These are phyloP conservation scores for Verasper variegatus DNA, from an alignment of 2,113 vertebrate species.

Conservation along the genomic window DNA sequence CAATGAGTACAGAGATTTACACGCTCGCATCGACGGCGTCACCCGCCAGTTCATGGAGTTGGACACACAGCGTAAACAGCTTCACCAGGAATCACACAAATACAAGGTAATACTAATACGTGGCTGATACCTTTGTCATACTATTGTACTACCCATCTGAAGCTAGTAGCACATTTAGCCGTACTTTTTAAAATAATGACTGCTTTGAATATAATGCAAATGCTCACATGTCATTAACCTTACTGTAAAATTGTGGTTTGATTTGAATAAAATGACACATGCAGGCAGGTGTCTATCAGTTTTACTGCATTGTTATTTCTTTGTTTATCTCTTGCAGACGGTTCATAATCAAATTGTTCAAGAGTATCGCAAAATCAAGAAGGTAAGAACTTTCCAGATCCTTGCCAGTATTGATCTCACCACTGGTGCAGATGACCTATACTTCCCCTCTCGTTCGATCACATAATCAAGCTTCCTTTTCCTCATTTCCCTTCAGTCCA, in stretches of 20 bases:
- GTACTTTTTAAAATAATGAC: too few species aligned
- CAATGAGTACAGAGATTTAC: constrained; percentile 89
- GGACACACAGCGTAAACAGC: constrained; percentile 88
- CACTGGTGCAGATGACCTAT: background rate
- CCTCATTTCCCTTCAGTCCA: constrained; percentile 79
- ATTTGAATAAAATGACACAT: background rate
- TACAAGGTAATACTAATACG: constrained; percentile 72
- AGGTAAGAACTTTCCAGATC: constrained; percentile 77
- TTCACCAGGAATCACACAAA: constrained; percentile 85
- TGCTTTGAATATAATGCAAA: too few species aligned
- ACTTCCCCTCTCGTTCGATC: too few species aligned
- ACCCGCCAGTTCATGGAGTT: constrained; percentile 90
- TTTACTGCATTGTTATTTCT: background rate
- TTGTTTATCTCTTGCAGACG: constrained; percentile 76
- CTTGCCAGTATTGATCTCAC: background rate
- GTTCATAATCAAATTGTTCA: constrained; percentile 92
- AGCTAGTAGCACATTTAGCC: background rate
- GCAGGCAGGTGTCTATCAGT: background rate
- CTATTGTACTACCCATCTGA: background rate
- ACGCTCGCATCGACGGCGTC: constrained; percentile 89
- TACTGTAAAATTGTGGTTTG: too few species aligned
- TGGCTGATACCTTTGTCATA: background rate
- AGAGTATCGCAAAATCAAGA: constrained; percentile 93
- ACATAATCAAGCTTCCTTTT: background rate
- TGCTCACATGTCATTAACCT: too few species aligned